Percentiles rank a stretch among this genome's conserved stretches.
phyloP scores from a whole-genome alignment of 2,797 vertebrate species.

The Darevskia mixta region DNA sequence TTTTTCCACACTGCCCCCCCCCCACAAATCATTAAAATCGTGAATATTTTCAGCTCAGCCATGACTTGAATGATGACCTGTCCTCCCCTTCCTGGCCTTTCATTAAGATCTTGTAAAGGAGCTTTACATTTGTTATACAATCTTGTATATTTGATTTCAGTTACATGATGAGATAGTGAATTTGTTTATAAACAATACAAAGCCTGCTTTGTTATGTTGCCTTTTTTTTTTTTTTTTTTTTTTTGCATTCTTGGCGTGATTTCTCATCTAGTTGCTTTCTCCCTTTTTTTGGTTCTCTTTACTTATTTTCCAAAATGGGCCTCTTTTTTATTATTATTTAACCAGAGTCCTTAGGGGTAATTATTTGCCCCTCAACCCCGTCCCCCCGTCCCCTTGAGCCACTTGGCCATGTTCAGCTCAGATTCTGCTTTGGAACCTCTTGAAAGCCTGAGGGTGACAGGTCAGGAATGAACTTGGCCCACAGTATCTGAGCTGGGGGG shows the following conservation, averaged over 20 bases:
- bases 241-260: neutral
- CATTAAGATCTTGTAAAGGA: neutral
- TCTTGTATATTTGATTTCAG: neutral
- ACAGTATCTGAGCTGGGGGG: constrained; percentile 1
- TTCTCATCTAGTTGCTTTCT: neutral
- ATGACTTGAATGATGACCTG: neutral
- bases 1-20: neutral
- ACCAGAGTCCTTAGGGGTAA: neutral
- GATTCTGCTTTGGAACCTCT: neutral
- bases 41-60: neutral
- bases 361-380: neutral
- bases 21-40: neutral
- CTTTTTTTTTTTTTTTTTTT: neutral
- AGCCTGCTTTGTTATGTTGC: neutral
- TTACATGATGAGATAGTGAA: constrained; percentile 4
- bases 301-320: neutral
- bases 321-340: neutral
- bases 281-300: neutral
- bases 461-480: constrained; percentile 22
- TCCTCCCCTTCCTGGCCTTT: neutral
- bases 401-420: neutral
- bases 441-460: neutral
- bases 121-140: neutral
- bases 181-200: constrained; percentile 14
- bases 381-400: neutral